These are phyloP conservation scores for Crioceris asparagi DNA, from an alignment of 2,888 invertebrate genomes.

Conservation along the genomic window DNA sequence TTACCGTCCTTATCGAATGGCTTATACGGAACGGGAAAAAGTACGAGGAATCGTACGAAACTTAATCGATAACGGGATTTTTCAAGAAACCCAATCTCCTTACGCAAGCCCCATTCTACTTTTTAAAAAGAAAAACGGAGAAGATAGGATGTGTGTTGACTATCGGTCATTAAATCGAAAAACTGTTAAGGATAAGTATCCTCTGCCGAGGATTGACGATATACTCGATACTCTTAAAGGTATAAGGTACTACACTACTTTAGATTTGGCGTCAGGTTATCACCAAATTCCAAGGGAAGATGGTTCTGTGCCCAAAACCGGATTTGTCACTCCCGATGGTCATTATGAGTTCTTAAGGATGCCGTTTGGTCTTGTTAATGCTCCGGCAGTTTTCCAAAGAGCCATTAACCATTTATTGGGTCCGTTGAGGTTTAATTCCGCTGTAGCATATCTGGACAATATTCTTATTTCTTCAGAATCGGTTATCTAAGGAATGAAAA, in stretches of 20 bases:
- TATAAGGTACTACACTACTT: conserved; percentile 21
- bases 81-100: conserved; percentile 24
- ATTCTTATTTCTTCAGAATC: conserved; percentile 12
- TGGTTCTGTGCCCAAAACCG: conserved; percentile 25
- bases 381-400: conserved; percentile 17
- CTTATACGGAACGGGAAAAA: conserved; percentile 8
- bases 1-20: conserved; percentile 17
- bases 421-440: conserved; percentile 7
- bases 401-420: conserved; percentile 9
- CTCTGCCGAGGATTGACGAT: conserved; percentile 29
- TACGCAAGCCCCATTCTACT: conserved; percentile 18
- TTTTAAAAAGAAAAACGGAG: conserved; percentile 19
- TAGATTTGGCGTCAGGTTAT: conserved; percentile 27
- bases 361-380: conserved; percentile 16
- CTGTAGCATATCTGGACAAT: conserved; percentile 15
- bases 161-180: conserved; percentile 26
- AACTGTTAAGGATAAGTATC: conserved; percentile 27
- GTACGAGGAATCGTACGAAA: conserved; percentile 6
- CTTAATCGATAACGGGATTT: conserved; percentile 10
- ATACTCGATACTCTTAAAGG: conserved; percentile 22
- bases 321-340: conserved; percentile 27
- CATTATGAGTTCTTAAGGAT: conserved; percentile 12
- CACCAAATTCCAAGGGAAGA: conserved; percentile 25
- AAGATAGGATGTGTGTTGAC: conserved; percentile 22
- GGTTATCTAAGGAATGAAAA: conserved; percentile 9